Evolutionary conservation across 35 echinoderm and acorn worm species (phyloP).

Genomic region (Acanthaster planci): DNA sequence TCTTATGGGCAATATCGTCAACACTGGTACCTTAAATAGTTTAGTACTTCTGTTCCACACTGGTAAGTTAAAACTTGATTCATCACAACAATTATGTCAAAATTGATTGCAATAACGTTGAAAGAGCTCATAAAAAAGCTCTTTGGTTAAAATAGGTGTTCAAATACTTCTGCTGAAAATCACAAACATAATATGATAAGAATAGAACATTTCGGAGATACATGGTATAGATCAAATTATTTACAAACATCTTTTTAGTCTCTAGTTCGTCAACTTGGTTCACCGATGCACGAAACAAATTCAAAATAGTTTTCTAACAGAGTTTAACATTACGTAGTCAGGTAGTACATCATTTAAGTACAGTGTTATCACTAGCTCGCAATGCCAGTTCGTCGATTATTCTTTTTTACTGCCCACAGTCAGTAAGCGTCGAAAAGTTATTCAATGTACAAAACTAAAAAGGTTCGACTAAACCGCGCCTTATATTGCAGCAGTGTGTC

Average conservation of each 20-base stretch:
- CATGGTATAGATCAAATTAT: neutral
- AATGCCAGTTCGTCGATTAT: conserved; percentile 3
- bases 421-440: neutral
- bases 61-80: neutral
- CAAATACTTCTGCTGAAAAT: conserved; percentile 2
- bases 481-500: conserved; percentile 61
- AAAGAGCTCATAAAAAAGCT: neutral
- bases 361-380: conserved; percentile 5
- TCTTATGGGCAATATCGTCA: conserved; percentile 2
- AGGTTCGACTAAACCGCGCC: neutral
- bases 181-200: neutral
- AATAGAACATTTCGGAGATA: neutral
- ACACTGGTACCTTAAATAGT: neutral
- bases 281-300: neutral
- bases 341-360: no score
- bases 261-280: conserved; percentile 12
- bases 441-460: neutral
- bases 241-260: conserved; percentile 4
- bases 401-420: neutral
- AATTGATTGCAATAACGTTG: neutral
- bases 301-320: neutral
- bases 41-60: neutral
- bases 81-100: no score
- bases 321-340: no score
- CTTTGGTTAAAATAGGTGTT: neutral